Evolutionary conservation across 1,140 invertebrate species (phyloP), one percentile per base, ranked within the genome.

Genomic region (Hypsibius dujardini): DNA sequence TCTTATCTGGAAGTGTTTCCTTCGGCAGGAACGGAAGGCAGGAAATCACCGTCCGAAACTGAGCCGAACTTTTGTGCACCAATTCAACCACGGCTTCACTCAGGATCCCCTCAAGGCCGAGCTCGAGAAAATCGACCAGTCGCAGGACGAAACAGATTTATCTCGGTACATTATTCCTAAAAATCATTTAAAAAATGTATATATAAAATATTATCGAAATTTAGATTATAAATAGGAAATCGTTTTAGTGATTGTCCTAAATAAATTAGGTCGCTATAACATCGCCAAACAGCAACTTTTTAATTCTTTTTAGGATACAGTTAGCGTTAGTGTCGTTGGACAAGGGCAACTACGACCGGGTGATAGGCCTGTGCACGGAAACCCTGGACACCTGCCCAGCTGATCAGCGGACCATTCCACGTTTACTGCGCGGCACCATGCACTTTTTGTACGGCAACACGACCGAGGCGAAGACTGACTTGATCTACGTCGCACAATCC

Each of bases 1-100:
- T 28, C 28, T 28, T 28, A 28, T 28, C 28, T 28, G 28, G 28
- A 28, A 28, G 7, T 56, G 50, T 56, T 7, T 56, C n/a, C n/a
- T 56, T 56, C 50, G n/a, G 50, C 7, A 56, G 50, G n/a, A 56
- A n/a, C 7, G n/a, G n/a, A 56, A 56, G 50, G 7, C 7, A 56
- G 7, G 7, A n/a, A 56, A 12, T 7, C 7, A 12, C 0, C 12
- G 12, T 12, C 62, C 12, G 62, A 67, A 67, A 45, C 62, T 67
- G 62, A 67, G 62, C 62, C 12, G 45, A 42, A 42, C 45, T 45
- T 67, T 67, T 42, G 62, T 67, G 12, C 62, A 42, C 12, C 62
- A 67, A 42, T 67, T 67, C 62, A 67, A 67, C 42, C 62, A 67
- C 3, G 62, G 62, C 45, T 67, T 67, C 42, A 15, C 12, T 42